Base-by-base conservation (phyloP, 64 coral and sea anemone genomes). In the Acropora tenuis region DNA sequence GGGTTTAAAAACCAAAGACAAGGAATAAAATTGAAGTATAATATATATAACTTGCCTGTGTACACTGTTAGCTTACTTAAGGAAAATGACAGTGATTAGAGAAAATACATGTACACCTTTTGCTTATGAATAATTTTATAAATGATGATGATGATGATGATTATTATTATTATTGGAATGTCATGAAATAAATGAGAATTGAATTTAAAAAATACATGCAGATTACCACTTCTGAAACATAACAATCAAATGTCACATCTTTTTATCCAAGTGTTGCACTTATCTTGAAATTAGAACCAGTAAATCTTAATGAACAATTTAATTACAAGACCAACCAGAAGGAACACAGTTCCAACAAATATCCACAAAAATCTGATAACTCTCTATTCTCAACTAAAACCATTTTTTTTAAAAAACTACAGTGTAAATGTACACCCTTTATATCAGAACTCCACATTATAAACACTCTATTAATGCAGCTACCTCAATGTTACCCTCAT, bases 41-140 rank as follows among this genome's bases (percentile, higher is more conserved):
- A 63, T 63, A 63, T 17, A 7, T 63, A 63, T 63, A 63, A 63
- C 12, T 63, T 63, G 59, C 59, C 59, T 63, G 15, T 55, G 30
- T 77, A 77, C 59, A 63, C 59, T 63, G 59, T 63, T 63, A 63
- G 59, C 59, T 63, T 63, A 63, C 59, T 63, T 63, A 63, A 63
- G 59, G 59, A 63, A 63, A 63, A 63, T 12, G 5, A 63, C 59
- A 63, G 59, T 63, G 59, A 63, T 63, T 63, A 63, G 59, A 63
- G 59, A 63, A 63, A 63, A 63, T 63, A 63, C 59, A 63, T 63
- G 59, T 15, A 63, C 59, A 63, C 59, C 59, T 63, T 63, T 63
- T 63, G 12, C 9, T 63, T 63, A 63, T 63, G 59, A 63, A 63
- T 63, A 63, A 63, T 12, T 12, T 63, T 63, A 63, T 63, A 63